Conservation (phyloP, 2,113 vertebrate genomes). For the Syngnathus floridae region DNA sequence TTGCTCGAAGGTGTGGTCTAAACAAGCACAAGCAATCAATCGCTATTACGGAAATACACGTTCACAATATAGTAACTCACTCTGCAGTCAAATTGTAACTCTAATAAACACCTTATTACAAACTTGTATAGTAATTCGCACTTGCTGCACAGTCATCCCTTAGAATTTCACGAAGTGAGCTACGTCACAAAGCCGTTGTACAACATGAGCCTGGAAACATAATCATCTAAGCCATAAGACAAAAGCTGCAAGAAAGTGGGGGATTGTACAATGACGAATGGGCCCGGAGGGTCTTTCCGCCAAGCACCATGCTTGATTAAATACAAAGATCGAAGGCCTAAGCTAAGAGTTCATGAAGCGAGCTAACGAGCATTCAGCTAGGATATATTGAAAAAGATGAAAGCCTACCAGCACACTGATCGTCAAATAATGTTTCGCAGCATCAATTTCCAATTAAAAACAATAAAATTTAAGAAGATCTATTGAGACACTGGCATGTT, state of each 20-base stretch:
- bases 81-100: not conserved
- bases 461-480: slow-evolving; percentile 5
- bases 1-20: not conserved
- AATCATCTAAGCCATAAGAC: not conserved
- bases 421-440: not conserved
- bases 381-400: slow-evolving; percentile 19
- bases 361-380: slow-evolving; percentile 24
- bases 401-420: slow-evolving; percentile 34
- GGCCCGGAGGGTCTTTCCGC: slow-evolving; percentile 29
- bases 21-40: not conserved
- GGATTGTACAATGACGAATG: slow-evolving; percentile 24
- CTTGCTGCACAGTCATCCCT: slow-evolving; percentile 9
- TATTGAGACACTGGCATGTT: slow-evolving; percentile 11
- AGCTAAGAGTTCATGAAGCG: slow-evolving; percentile 22
- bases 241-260: slow-evolving; percentile 24
- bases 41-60: not conserved
- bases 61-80: not conserved
- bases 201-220: not conserved
- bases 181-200: slow-evolving; percentile 21
- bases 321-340: slow-evolving; percentile 65
- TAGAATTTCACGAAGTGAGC: slow-evolving; percentile 25
- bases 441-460: slow-evolving; percentile 5
- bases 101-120: not conserved
- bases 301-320: slow-evolving; percentile 48
- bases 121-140: slow-evolving; percentile 4